phyloP scores from a whole-genome alignment of 2,113 vertebrate species.

The Entosphenus tridentatus region DNA sequence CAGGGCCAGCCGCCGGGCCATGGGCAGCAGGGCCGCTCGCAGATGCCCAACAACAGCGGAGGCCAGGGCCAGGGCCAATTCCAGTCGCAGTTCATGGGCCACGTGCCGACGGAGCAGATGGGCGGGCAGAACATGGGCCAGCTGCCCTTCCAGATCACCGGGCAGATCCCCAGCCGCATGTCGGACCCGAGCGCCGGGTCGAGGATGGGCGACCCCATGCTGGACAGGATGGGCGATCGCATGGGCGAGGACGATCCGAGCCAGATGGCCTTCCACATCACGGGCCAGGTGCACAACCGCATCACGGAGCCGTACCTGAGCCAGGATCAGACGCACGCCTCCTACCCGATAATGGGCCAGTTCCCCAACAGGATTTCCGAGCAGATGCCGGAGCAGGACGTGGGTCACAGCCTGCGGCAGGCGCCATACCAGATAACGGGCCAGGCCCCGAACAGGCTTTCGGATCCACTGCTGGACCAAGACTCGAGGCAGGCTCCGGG shows the following conservation, averaged over 20 bases:
- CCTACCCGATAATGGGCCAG: slow-evolving; percentile 3
- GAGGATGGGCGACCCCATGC: background rate
- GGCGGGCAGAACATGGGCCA: too few species aligned
- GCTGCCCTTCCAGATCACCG: slow-evolving; percentile 4
- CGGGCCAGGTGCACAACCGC: slow-evolving; percentile 1
- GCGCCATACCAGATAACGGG: slow-evolving; percentile 2
- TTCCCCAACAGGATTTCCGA: slow-evolving; percentile 4
- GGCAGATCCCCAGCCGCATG: slow-evolving; percentile 5
- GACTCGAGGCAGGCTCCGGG: background rate
- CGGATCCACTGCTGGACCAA: slow-evolving; percentile 4
- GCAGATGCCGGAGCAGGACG: slow-evolving; percentile 1
- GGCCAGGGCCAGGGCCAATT: too few species aligned
- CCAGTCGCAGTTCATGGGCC: too few species aligned
- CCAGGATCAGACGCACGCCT: slow-evolving; percentile 1
- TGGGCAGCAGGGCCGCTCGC: too few species aligned
- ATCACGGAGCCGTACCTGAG: slow-evolving; percentile 1
- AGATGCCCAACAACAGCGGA: too few species aligned
- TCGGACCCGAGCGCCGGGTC: background rate
- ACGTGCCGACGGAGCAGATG: too few species aligned
- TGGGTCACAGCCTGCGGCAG: background rate
- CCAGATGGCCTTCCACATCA: background rate
- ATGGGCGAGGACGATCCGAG: background rate
- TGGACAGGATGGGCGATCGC: background rate
- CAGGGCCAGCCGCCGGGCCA: too few species aligned
- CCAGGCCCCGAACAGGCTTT: slow-evolving; percentile 1